phyloP scores from a whole-genome alignment of 2,888 invertebrate genomes.

The Chydorus sphaericus region DNA sequence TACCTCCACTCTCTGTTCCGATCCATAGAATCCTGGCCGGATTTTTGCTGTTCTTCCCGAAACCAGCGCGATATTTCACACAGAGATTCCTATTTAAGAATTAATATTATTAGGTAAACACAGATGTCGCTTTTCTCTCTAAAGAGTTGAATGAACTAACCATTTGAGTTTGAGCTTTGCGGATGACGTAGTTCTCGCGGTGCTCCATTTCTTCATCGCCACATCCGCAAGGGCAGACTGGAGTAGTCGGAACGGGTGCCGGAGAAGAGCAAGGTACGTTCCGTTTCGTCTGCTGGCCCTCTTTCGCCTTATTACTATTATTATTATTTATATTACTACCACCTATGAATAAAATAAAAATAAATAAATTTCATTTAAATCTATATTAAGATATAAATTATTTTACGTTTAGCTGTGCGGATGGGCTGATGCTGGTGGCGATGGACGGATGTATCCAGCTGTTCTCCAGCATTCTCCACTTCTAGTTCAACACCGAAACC shows the following conservation, averaged over 20 bases:
- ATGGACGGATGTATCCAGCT: conserved; percentile 5
- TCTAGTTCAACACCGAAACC: conserved; percentile 1
- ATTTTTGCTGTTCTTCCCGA: background rate
- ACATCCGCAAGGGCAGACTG: conserved; percentile 20
- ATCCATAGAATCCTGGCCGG: too few species aligned
- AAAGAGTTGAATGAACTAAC: background rate
- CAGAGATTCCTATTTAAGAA: background rate
- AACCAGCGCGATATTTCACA: conserved; percentile 12
- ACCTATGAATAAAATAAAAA: too few species aligned
- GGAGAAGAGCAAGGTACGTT: conserved; percentile 7
- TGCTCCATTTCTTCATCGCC: conserved; percentile 19
- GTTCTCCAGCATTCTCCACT: conserved; percentile 1
- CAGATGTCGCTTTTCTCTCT: background rate
- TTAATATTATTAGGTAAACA: background rate
- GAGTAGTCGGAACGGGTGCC: background rate
- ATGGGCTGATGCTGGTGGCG: background rate
- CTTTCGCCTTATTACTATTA: too few species aligned
- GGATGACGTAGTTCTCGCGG: background rate
- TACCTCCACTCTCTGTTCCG: too few species aligned
- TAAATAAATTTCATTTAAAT: too few species aligned
- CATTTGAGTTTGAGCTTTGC: conserved; percentile 8
- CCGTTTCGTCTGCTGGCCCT: background rate
- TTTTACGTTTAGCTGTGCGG: background rate
- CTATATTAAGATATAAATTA: too few species aligned
- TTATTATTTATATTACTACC: too few species aligned